phyloP scores from a whole-genome alignment of 2,797 vertebrate genomes.

The Sus cebifrons region DNA sequence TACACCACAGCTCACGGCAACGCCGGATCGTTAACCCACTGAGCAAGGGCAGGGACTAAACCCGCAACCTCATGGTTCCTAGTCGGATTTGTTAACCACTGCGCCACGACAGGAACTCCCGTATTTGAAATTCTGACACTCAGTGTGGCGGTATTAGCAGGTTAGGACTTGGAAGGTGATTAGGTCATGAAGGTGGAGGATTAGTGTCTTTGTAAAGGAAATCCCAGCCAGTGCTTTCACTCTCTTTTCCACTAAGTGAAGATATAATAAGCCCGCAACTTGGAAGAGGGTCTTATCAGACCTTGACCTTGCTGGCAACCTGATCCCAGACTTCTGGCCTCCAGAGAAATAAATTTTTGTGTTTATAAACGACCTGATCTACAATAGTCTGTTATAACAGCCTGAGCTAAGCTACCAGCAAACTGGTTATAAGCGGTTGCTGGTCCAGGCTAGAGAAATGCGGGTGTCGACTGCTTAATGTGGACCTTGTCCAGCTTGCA shows the following conservation, averaged over 20 bases:
- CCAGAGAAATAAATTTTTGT: neutral
- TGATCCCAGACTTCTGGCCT: neutral
- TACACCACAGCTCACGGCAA: no score
- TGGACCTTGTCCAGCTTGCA: neutral
- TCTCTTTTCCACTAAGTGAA: neutral
- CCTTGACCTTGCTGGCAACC: neutral
- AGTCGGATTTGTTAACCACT: no score
- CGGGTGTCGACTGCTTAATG: neutral
- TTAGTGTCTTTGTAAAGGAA: neutral
- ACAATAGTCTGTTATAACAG: neutral
- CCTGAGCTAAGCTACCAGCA: neutral
- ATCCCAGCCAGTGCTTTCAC: neutral
- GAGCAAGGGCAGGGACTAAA: no score
- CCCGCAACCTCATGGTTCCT: no score
- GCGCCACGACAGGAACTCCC: neutral
- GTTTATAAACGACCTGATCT: neutral
- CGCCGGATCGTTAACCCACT: no score
- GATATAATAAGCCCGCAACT: neutral
- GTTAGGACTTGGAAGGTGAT: neutral
- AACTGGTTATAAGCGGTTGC: neutral
- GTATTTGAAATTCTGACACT: neutral
- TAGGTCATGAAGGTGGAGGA: neutral
- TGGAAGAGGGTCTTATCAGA: neutral
- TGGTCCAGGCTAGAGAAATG: neutral
- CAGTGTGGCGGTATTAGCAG: neutral